Percentiles rank a stretch among this genome's conserved stretches.
Evolutionary conservation across 1,140 invertebrate genomes (phyloP).

Genomic region (Polypedilum pembai): DNA sequence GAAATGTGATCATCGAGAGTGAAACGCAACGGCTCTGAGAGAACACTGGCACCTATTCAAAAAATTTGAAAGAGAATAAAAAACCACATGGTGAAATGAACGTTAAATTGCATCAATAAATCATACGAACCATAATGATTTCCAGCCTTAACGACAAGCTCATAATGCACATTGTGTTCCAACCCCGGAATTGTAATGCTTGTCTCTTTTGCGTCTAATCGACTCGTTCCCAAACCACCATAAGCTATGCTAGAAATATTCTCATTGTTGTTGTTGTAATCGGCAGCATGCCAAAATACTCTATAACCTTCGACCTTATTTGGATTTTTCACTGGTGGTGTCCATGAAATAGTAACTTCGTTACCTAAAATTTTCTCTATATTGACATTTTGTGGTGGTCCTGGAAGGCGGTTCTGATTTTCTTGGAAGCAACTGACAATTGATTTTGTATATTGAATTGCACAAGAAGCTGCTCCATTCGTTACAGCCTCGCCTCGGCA

Average conservation of each 20-base stretch:
- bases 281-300: conserved; percentile 54
- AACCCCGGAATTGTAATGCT: conserved; percentile 59
- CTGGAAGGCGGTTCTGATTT: conserved; percentile 64
- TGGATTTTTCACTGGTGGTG: conserved; percentile 70
- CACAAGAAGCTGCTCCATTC: conserved; percentile 55
- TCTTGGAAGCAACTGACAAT: conserved; percentile 75
- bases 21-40: conserved; percentile 64
- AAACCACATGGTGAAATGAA: background rate
- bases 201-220: conserved; percentile 64
- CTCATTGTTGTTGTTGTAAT: conserved; percentile 35
- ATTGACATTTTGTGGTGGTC: conserved; percentile 64
- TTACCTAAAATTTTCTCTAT: conserved; percentile 48
- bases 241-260: conserved; percentile 27
- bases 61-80: conserved; percentile 24
- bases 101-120: background rate
- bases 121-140: conserved; percentile 53
- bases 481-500: conserved; percentile 54
- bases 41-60: conserved; percentile 57
- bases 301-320: conserved; percentile 73
- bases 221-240: conserved; percentile 46
- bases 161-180: conserved; percentile 63
- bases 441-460: conserved; percentile 60
- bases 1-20: conserved; percentile 60
- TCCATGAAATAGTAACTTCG: conserved; percentile 52
- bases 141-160: conserved; percentile 71